These are phyloP conservation scores for Isurus oxyrinchus DNA, from an alignment of 2,113 vertebrate genomes.

Conservation along the genomic window DNA sequence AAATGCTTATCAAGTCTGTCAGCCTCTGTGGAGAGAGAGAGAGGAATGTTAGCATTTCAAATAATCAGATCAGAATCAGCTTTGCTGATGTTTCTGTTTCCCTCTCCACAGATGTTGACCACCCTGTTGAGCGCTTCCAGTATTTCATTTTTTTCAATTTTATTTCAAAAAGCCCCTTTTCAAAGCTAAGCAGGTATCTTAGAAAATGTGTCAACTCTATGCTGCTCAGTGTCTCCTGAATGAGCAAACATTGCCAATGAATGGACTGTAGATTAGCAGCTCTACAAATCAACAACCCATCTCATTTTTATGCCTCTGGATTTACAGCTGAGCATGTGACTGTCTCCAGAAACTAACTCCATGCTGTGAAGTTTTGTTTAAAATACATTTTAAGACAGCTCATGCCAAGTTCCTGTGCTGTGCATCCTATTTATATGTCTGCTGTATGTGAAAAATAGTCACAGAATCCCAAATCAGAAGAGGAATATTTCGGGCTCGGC, in stretches of 20 bases:
- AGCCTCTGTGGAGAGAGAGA: too few relatives aligned
- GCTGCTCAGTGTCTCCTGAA: too few relatives aligned
- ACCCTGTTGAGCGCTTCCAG: not conserved
- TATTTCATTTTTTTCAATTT: not conserved
- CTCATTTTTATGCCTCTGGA: not conserved
- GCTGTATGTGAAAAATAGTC: not conserved
- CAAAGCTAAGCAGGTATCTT: too few relatives aligned
- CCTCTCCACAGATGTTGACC: not conserved
- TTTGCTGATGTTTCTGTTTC: too few relatives aligned
- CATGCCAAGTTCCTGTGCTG: not conserved
- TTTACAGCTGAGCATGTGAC: conserved; percentile 38
- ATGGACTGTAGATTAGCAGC: too few relatives aligned
- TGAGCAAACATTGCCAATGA: too few relatives aligned
- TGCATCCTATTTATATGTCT: not conserved
- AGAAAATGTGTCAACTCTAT: too few relatives aligned
- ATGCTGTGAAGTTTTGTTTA: conserved; percentile 48
- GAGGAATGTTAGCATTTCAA: too few relatives aligned
- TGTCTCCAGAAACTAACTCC: conserved; percentile 47
- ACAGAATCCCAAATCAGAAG: not conserved
- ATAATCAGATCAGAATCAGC: too few relatives aligned
- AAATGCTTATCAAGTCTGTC: too few relatives aligned
- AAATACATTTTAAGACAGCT: conserved; percentile 43
- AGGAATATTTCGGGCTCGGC: not conserved
- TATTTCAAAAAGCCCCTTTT: too few relatives aligned
- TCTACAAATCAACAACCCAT: not conserved